Evolutionary conservation across 2,113 vertebrate species (phyloP).

Genomic region (Pionites leucogaster): DNA sequence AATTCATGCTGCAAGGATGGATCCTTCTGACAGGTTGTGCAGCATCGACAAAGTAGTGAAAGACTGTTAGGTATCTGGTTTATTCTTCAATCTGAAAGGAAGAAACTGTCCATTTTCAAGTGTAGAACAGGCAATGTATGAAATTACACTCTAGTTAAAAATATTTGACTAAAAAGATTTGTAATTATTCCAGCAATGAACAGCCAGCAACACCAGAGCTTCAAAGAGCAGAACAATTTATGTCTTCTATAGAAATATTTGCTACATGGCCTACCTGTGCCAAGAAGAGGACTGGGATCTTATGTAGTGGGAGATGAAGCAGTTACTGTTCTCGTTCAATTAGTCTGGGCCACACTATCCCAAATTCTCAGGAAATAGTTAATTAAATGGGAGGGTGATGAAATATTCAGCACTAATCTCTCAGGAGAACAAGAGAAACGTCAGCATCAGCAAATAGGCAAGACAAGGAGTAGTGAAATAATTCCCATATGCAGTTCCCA

Average conservation of each 20-base stretch:
- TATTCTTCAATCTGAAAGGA: neutral
- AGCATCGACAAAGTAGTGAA: neutral
- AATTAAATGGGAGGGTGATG: neutral
- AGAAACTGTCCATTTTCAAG: neutral
- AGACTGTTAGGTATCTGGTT: neutral
- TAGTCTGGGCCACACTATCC: neutral
- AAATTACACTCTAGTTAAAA: neutral
- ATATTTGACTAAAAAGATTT: neutral
- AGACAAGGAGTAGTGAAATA: neutral
- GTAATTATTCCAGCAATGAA: neutral
- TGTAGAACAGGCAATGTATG: neutral
- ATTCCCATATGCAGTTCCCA: neutral
- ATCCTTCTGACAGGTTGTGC: neutral
- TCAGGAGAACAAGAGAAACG: neutral
- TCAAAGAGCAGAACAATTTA: neutral
- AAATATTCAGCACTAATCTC: neutral
- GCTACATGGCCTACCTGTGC: neutral
- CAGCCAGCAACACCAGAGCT: neutral
- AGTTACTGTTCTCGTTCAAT: neutral
- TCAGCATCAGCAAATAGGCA: neutral
- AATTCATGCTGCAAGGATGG: neutral
- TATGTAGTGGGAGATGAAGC: neutral
- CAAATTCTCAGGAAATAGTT: neutral
- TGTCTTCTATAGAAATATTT: neutral
- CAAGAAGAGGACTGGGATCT: conserved; percentile 10